phyloP scores from a whole-genome alignment of 2,888 invertebrate species.

The Drosophila macrothrix region DNA sequence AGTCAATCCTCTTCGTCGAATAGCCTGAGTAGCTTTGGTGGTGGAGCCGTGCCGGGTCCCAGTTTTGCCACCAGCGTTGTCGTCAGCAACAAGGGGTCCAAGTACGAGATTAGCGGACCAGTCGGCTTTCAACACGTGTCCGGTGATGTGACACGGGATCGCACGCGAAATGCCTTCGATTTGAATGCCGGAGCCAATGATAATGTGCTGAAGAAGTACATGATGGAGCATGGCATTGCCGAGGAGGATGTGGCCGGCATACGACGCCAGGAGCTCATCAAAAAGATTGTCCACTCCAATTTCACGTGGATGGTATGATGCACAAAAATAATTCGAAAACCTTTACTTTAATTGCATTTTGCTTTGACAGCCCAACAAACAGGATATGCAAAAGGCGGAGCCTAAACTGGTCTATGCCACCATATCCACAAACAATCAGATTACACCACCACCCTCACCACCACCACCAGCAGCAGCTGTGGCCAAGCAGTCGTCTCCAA shows the following conservation, averaged over 20 bases:
- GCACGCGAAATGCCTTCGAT: conserved; percentile 82
- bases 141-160: conserved; percentile 80
- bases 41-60: conserved; percentile 65
- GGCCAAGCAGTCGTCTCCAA: neutral
- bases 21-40: conserved; percentile 63
- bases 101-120: conserved; percentile 79
- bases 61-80: conserved; percentile 65
- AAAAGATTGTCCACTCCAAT: conserved; percentile 78
- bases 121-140: conserved; percentile 77
- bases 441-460: conserved; percentile 60
- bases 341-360: neutral
- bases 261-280: conserved; percentile 72
- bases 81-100: conserved; percentile 72
- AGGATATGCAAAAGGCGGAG: conserved; percentile 19
- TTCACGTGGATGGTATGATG: conserved; percentile 78
- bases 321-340: neutral
- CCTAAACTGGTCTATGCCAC: conserved; percentile 68
- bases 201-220: conserved; percentile 79
- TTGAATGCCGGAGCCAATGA: conserved; percentile 66
- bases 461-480: conserved; percentile 27
- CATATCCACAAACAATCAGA: conserved; percentile 68
- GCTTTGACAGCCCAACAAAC: conserved; percentile 62
- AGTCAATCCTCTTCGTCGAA: conserved; percentile 66
- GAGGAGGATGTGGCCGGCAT: conserved; percentile 77
- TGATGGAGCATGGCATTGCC: conserved; percentile 79